Base-by-base conservation (phyloP, 1,140 invertebrate genomes). In the Bradynema listronoti region DNA sequence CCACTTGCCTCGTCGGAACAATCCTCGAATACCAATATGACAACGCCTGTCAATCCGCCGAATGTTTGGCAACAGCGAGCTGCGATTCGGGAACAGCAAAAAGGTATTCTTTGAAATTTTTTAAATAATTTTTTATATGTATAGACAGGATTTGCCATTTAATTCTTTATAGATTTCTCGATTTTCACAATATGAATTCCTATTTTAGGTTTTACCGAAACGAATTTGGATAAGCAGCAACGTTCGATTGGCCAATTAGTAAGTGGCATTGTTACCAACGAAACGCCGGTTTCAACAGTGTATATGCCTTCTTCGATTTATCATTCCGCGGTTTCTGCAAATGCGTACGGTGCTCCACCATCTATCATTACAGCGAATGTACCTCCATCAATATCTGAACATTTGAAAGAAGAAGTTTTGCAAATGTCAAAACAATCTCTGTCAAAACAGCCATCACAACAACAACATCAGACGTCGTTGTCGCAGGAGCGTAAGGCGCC, bases 51-150 rank as follows among this genome's bases (percentile, higher is more conserved):
- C 19, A 16, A 5, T n/a, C 34, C 62, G 14, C 29, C 68, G 4
- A 70, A 73, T 36, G 72, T 73, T 7, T 73, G 71, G 71, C 68
- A 74, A 41, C 71, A 73, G 43, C 49, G 71, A 34, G 71, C 71
- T 1, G 72, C 71, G 3, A 69, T 49, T 22, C 66, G 66, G 16
- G 43, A 71, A 49, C 56, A 55, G 51, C 64, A 69, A 41, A 52
- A 70, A 60, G 33, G 52, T 51, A 16, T n/a, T n/a, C n/a, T n/a
- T n/a, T n/a, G 22, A 50, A 41, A 47, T 30, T 1, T 59, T 30
- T 7, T 25, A 29, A n/a, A n/a, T n/a, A n/a, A n/a, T n/a, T n/a
- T n/a, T n/a, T n/a, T n/a, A n/a, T n/a, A n/a, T n/a, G n/a, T n/a
- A n/a, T n/a, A n/a, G n/a, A n/a, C n/a, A n/a, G n/a, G n/a, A n/a